These are phyloP conservation scores for Myodes glareolus DNA, from an alignment of 2,113 vertebrate genomes.

Conservation along the genomic window DNA sequence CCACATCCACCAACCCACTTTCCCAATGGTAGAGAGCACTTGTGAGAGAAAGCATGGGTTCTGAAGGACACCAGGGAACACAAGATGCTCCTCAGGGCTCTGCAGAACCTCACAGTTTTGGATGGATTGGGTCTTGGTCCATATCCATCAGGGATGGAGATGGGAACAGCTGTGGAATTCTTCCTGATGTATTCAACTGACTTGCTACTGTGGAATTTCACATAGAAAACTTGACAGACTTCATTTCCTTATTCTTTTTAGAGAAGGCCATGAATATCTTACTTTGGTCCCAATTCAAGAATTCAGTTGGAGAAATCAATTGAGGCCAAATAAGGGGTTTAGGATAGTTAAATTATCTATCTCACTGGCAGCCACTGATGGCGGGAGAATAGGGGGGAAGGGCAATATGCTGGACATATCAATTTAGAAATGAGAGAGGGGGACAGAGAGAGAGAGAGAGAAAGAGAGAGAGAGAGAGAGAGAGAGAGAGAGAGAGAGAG, in stretches of 20 bases:
- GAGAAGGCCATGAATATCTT: slow-evolving; percentile 15
- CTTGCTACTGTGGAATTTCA: slow-evolving; percentile 35
- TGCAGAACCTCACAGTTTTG: slow-evolving; percentile 52
- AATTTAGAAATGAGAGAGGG: not conserved
- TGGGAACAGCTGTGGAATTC: not conserved
- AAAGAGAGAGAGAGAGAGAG: not conserved
- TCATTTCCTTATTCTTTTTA: slow-evolving; percentile 30
- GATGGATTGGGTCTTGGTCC: not conserved
- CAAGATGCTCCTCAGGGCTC: not conserved
- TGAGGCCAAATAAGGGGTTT: slow-evolving; percentile 9
- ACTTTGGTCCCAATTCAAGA: slow-evolving; percentile 42
- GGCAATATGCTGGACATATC: not conserved
- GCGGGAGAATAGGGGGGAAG: not conserved
- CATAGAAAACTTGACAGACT: slow-evolving; percentile 14
- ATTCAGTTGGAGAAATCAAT: slow-evolving; percentile 1
- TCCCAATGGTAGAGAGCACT: not conserved
- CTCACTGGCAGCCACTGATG: slow-evolving; percentile 2
- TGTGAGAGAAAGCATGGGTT: slow-evolving; percentile 15
- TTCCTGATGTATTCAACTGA: slow-evolving; percentile 15
- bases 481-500: not conserved
- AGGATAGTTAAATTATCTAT: slow-evolving; percentile 44
- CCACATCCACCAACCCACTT: not conserved
- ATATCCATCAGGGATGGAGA: not conserved
- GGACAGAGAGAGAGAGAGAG: not conserved
- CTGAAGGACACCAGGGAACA: slow-evolving; percentile 5